A percentile compares a stretch with the other conserved stretches of the same genome.
Conservation (phyloP, 2,888 invertebrate genomes). For the Podotricha telesiphe region DNA sequence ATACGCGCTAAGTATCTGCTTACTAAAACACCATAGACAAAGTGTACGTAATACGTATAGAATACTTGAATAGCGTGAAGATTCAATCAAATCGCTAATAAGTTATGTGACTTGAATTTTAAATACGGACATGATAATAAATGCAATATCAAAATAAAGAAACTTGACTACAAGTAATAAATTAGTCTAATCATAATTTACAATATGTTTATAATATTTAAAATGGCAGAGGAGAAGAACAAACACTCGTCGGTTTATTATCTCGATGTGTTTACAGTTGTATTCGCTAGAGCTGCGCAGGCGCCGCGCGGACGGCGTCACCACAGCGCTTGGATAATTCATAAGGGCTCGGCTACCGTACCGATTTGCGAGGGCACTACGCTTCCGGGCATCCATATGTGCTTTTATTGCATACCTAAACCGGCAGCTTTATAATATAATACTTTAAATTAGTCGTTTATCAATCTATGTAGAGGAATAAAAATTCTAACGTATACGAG, state of each 20-base stretch:
- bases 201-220: conserved; percentile 18
- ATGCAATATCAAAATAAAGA: background rate
- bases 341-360: conserved; percentile 61
- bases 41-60: conserved; percentile 28
- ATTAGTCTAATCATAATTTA: conserved; percentile 6
- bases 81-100: conserved; percentile 42
- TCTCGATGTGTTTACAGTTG: conserved; percentile 65
- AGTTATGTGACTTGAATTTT: conserved; percentile 39
- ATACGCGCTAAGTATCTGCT: conserved; percentile 11
- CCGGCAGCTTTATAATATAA: conserved; percentile 53
- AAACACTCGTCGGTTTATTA: conserved; percentile 54
- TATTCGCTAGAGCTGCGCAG: conserved; percentile 56
- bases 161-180: conserved; percentile 5
- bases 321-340: conserved; percentile 77
- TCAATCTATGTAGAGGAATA: conserved; percentile 37
- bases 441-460: conserved; percentile 42
- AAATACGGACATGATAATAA: conserved; percentile 13
- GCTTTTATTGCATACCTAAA: conserved; percentile 57
- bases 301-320: conserved; percentile 65
- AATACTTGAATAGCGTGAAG: conserved; percentile 38
- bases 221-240: conserved; percentile 26
- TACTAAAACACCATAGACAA: conserved; percentile 17
- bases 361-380: conserved; percentile 53
- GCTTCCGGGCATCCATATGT: conserved; percentile 65
- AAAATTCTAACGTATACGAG: conserved; percentile 36